Conservation (phyloP, 1,140 invertebrate species). For the Habropoda laboriosa region DNA sequence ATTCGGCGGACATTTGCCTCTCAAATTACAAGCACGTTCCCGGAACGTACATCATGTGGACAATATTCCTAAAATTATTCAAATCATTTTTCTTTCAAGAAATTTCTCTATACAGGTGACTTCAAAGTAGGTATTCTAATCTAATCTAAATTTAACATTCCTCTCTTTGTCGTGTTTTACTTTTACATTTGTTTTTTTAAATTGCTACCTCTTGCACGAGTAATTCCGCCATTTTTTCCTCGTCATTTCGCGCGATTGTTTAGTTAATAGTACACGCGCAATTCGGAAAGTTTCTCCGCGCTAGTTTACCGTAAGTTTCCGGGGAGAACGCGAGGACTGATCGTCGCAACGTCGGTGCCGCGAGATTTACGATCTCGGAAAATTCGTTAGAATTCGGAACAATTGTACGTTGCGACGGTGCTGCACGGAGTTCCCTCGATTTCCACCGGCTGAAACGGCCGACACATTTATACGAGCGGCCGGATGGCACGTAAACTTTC, state of each 20-base stretch:
- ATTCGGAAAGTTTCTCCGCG: neutral
- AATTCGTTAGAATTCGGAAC: constrained; percentile 37
- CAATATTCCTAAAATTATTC: too few species aligned
- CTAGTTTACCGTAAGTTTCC: neutral
- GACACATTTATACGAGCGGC: constrained; percentile 17
- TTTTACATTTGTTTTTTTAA: too few species aligned
- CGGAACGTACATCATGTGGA: too few species aligned
- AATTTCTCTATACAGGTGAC: too few species aligned
- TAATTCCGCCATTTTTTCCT: neutral
- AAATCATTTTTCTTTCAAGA: too few species aligned
- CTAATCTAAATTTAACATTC: too few species aligned
- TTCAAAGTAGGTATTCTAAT: too few species aligned
- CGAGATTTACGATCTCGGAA: constrained; percentile 4
- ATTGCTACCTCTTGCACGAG: neutral
- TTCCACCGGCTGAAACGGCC: neutral
- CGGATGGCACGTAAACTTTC: constrained; percentile 36
- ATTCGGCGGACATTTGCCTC: neutral
- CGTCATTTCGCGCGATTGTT: neutral
- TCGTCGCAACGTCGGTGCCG: neutral
- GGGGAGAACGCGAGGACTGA: neutral
- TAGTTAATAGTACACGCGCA: neutral
- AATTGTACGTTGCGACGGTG: neutral
- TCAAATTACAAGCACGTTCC: neutral
- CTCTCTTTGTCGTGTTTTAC: too few species aligned
- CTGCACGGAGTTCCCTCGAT: neutral